Evolutionary conservation across 64 coral and sea anemone species (phyloP).

Genomic region (Montipora cactus): DNA sequence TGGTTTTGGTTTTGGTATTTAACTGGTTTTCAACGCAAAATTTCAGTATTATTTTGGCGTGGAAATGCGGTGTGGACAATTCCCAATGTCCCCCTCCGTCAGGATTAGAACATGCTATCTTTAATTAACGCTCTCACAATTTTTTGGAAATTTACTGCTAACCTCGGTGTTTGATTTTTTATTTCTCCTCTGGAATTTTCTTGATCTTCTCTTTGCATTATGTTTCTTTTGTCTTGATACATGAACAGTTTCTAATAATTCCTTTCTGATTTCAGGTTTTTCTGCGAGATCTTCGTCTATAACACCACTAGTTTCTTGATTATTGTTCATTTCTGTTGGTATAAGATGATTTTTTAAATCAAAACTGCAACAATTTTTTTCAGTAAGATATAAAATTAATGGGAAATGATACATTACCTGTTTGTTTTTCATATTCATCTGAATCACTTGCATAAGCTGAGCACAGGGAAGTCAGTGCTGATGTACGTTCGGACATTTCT

Average conservation of each 20-base stretch:
- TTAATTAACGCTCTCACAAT: too few species aligned
- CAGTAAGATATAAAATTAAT: background rate
- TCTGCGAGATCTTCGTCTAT: background rate
- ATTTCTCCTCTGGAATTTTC: background rate
- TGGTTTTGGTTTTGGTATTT: too few species aligned
- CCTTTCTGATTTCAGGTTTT: background rate
- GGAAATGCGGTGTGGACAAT: too few species aligned
- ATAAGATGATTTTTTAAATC: background rate
- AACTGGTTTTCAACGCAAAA: too few species aligned
- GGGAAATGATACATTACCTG: background rate
- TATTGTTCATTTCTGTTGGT: constrained; percentile 17
- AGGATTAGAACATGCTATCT: too few species aligned
- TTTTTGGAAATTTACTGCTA: too few species aligned
- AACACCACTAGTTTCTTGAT: background rate
- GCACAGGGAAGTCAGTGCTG: constrained; percentile 66
- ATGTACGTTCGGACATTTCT: background rate
- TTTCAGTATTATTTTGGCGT: too few species aligned
- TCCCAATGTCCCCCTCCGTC: too few species aligned
- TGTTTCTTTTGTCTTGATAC: background rate
- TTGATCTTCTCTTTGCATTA: background rate
- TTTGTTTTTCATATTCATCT: constrained; percentile 50
- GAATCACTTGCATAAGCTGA: constrained; percentile 73
- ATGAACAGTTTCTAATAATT: background rate
- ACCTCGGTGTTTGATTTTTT: background rate
- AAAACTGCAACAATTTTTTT: background rate